Evolutionary conservation across 2,113 vertebrate genomes (phyloP).

Genomic region (Prochilodus magdalenae): DNA sequence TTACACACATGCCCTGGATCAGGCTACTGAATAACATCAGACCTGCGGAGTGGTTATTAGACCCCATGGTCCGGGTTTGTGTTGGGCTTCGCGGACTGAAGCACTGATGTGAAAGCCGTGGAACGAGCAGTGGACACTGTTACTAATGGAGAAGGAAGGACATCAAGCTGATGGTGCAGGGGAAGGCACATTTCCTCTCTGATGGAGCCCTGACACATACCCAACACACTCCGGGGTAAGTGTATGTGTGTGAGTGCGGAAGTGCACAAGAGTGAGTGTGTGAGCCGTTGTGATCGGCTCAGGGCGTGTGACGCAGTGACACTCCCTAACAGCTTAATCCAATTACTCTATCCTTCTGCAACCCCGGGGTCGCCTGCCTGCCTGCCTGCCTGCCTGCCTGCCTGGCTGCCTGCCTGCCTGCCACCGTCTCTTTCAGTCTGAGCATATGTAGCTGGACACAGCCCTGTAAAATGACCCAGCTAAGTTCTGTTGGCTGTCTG

Average conservation of each 20-base stretch:
- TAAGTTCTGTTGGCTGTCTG: no score
- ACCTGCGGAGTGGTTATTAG: neutral
- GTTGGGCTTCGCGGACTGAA: neutral
- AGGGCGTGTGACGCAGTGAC: conserved; percentile 52
- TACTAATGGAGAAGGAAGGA: conserved; percentile 5
- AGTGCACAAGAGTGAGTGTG: conserved; percentile 15
- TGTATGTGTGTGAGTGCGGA: neutral
- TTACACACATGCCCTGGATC: neutral
- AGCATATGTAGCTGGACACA: neutral
- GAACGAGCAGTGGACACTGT: neutral
- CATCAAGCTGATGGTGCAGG: neutral
- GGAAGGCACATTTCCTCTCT: conserved; percentile 10
- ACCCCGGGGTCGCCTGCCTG: conserved; percentile 17
- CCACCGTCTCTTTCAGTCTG: conserved; percentile 10
- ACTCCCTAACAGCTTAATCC: conserved; percentile 49
- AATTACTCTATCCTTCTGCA: conserved; percentile 47
- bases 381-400: conserved; percentile 7
- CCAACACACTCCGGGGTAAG: conserved; percentile 38
- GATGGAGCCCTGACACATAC: conserved; percentile 25
- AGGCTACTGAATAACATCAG: neutral
- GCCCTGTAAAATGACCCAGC: no score
- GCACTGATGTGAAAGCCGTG: neutral
- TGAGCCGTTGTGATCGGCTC: conserved; percentile 53
- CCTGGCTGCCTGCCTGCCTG: neutral
- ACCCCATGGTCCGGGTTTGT: neutral